Percentiles rank a stretch among this genome's conserved stretches.
Conservation (phyloP, 2,888 invertebrate species). For the Andrena praecox region DNA sequence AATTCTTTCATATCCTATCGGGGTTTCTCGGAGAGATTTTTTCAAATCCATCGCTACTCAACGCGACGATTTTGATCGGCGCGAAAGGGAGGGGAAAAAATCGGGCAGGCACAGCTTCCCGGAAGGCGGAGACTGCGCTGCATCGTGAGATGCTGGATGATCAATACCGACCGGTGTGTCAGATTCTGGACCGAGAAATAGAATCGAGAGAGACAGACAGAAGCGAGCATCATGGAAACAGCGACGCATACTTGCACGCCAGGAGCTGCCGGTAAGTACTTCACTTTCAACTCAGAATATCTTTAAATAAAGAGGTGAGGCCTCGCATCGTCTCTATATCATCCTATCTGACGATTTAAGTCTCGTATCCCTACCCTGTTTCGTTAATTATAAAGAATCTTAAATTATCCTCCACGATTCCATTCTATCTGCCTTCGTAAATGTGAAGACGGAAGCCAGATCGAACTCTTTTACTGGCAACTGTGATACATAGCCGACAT, state of each 20-base stretch:
- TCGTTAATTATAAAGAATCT: background rate
- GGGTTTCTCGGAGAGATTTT: background rate
- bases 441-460: background rate
- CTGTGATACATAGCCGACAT: background rate
- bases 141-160: constrained; percentile 68
- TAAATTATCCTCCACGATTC: background rate
- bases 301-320: background rate
- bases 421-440: background rate
- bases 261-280: constrained; percentile 74
- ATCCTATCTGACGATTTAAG: background rate
- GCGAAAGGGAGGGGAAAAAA: constrained; percentile 23
- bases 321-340: background rate
- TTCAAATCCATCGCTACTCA: constrained; percentile 1
- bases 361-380: too few species aligned
- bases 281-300: constrained; percentile 8
- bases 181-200: constrained; percentile 56
- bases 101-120: constrained; percentile 34
- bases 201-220: constrained; percentile 58
- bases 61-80: background rate
- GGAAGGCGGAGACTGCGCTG: constrained; percentile 71
- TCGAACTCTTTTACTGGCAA: background rate
- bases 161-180: constrained; percentile 71
- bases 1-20: too few species aligned
- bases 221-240: constrained; percentile 70
- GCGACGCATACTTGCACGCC: constrained; percentile 75